Percentiles rank a stretch among this genome's conserved stretches.
These are phyloP conservation scores for Scalopus aquaticus DNA, from an alignment of 2,113 vertebrate species.

Conservation along the genomic window DNA sequence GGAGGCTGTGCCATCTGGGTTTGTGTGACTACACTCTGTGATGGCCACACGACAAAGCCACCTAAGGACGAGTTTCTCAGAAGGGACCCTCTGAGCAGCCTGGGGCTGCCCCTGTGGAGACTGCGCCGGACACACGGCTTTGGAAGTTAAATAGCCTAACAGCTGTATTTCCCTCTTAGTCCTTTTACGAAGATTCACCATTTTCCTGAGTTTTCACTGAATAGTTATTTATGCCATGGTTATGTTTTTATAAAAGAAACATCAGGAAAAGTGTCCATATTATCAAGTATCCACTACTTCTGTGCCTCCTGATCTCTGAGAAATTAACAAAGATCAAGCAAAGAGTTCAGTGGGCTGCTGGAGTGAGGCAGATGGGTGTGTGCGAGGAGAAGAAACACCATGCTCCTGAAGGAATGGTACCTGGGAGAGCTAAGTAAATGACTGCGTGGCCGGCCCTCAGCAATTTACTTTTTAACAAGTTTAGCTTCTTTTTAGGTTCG, in stretches of 20 bases:
- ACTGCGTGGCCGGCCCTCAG: background rate
- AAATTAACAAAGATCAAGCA: background rate
- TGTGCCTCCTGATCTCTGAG: background rate
- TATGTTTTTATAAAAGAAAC: conserved; percentile 32
- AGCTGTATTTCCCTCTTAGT: background rate
- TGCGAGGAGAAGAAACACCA: background rate
- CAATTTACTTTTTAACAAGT: conserved; percentile 13
- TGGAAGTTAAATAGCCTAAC: conserved; percentile 6
- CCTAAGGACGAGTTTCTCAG: too few species aligned
- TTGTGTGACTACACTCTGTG: too few species aligned
- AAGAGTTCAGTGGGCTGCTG: background rate
- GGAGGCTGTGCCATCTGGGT: too few species aligned
- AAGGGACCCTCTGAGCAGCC: background rate
- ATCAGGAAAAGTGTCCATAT: background rate
- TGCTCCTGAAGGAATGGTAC: background rate
- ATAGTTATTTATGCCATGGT: background rate
- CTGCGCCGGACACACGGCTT: background rate
- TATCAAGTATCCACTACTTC: background rate
- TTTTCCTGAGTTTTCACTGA: conserved; percentile 20
- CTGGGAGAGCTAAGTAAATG: background rate
- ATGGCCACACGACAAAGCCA: too few species aligned
- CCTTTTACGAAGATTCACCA: conserved; percentile 25
- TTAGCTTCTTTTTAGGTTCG: conserved; percentile 87
- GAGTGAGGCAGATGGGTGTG: background rate
- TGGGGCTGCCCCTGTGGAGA: background rate